Conservation (phyloP, 2,888 invertebrate genomes). For the Ischnura elegans region DNA sequence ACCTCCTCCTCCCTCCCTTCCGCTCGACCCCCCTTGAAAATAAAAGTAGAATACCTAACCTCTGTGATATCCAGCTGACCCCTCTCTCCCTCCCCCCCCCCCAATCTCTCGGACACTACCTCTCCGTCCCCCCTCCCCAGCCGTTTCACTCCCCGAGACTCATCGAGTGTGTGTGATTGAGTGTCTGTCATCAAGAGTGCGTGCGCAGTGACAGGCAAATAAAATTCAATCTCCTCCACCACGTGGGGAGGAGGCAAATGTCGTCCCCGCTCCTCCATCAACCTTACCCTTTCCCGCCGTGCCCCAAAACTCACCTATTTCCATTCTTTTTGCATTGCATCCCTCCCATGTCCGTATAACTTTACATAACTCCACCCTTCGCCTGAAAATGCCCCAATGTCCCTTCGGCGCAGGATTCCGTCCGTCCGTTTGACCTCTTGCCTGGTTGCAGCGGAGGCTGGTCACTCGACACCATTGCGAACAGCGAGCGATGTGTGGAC, state of each 20-base stretch:
- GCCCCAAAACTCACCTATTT: background rate
- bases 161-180: slow-evolving; percentile 66
- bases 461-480: slow-evolving; percentile 29
- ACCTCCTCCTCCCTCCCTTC: background rate
- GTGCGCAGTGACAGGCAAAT: slow-evolving; percentile 66
- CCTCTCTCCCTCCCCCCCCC: background rate
- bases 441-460: slow-evolving; percentile 5
- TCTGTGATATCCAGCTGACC: background rate
- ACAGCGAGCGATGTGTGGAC: background rate
- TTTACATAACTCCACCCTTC: slow-evolving; percentile 1
- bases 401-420: background rate
- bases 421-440: slow-evolving; percentile 52
- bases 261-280: background rate
- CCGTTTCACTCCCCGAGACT: slow-evolving; percentile 3
- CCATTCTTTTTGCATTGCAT: background rate
- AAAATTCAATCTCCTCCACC: slow-evolving; percentile 59
- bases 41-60: too few relatives aligned
- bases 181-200: slow-evolving; percentile 64
- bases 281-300: background rate
- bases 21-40: background rate
- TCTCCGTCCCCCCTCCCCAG: background rate
- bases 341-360: background rate
- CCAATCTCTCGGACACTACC: background rate
- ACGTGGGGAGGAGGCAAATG: background rate
- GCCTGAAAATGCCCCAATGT: background rate